Percentiles rank a stretch among this genome's conserved stretches.
phyloP scores from a whole-genome alignment of 2,888 invertebrate species.

The Tiliacea aurago region DNA sequence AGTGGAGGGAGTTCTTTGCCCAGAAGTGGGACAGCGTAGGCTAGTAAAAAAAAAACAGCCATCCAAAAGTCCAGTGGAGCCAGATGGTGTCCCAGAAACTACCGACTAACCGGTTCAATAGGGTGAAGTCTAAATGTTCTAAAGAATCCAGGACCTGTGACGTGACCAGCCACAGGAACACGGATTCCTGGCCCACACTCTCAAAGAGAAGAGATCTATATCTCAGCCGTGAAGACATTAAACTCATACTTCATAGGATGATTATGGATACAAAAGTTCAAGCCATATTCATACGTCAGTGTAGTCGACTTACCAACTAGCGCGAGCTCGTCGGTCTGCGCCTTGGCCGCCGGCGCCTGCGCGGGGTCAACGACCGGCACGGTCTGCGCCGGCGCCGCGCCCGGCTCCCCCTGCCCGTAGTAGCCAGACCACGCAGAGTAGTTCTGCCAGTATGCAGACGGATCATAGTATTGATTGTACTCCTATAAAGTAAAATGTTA shows the following conservation, averaged over 20 bases:
- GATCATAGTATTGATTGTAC: slow-evolving; percentile 95
- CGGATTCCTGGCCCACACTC: background rate
- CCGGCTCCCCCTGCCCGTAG: slow-evolving; percentile 93
- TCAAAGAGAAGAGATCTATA: background rate
- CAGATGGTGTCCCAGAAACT: background rate
- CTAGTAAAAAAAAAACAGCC: background rate
- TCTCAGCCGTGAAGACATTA: background rate
- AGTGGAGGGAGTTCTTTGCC: background rate
- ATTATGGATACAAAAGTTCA: background rate
- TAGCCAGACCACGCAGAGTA: slow-evolving; percentile 95
- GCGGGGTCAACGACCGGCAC: slow-evolving; percentile 77
- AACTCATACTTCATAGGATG: background rate
- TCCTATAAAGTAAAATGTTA: slow-evolving; percentile 84
- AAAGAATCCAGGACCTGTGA: background rate
- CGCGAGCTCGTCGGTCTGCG: slow-evolving; percentile 92
- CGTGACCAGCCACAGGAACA: background rate
- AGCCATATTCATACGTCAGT: background rate
- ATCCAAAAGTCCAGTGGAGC: background rate
- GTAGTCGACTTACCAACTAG: slow-evolving; percentile 91
- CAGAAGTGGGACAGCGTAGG: background rate
- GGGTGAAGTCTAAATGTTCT: background rate
- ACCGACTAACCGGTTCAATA: background rate
- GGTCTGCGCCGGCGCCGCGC: slow-evolving; percentile 78
- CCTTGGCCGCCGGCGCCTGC: slow-evolving; percentile 76
- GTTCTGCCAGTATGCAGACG: slow-evolving; percentile 96